A percentile compares a stretch with the other conserved stretches of the same genome.
Evolutionary conservation across 2,113 vertebrate genomes (phyloP).

Genomic region (Indicator maculatus): DNA sequence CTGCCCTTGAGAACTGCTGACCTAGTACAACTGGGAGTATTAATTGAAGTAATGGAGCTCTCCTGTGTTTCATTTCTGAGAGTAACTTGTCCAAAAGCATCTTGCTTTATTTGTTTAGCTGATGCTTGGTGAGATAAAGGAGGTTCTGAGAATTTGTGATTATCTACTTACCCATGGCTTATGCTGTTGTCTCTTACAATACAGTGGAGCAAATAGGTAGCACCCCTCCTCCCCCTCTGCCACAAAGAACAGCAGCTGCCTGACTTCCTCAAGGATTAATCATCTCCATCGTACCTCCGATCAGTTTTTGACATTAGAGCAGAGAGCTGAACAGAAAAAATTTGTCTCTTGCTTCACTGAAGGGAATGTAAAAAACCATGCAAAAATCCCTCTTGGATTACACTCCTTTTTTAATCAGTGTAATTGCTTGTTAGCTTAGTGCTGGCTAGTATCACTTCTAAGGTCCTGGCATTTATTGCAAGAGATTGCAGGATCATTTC

Average conservation of each 20-base stretch:
- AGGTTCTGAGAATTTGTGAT: slow-evolving; percentile 2
- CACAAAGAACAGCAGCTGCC: background rate
- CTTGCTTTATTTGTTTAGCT: background rate
- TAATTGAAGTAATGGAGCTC: slow-evolving; percentile 37
- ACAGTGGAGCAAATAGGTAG: background rate
- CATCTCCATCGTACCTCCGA: background rate
- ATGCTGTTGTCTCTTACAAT: background rate
- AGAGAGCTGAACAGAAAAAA: background rate
- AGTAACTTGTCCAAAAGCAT: background rate
- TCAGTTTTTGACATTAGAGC: background rate
- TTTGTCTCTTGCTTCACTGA: background rate
- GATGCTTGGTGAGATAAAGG: background rate
- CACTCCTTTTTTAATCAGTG: background rate
- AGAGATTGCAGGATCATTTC: background rate
- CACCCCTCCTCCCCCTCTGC: background rate
- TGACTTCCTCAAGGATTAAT: background rate
- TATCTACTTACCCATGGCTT: background rate
- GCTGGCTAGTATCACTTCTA: background rate
- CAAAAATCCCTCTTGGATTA: background rate
- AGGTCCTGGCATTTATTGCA: background rate
- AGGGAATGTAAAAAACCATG: background rate
- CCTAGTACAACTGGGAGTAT: background rate
- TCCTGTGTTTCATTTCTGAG: background rate
- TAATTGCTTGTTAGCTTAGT: background rate
- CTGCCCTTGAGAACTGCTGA: slow-evolving; percentile 56